phyloP scores from a whole-genome alignment of 2,888 invertebrate genomes.

The Tipula vernalis region DNA sequence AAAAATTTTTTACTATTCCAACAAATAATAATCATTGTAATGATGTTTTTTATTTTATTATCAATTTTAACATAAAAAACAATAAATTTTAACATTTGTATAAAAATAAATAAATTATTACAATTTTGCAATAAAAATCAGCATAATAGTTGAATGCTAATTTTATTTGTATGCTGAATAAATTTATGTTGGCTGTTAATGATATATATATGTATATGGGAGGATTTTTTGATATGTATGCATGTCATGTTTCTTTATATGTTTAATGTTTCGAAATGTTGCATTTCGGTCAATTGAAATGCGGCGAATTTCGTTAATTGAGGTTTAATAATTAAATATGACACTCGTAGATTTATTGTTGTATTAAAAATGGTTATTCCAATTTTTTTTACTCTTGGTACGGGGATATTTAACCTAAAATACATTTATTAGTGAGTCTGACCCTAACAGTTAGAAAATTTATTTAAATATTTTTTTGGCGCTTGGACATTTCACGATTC shows the following conservation, averaged over 20 bases:
- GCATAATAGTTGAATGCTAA: background rate
- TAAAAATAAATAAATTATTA: background rate
- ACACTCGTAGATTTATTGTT: too few relatives aligned
- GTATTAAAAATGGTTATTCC: too few relatives aligned
- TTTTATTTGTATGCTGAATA: background rate
- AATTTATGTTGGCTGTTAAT: background rate
- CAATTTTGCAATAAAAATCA: background rate
- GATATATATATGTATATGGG: background rate
- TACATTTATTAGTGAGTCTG: too few relatives aligned
- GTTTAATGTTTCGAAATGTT: background rate
- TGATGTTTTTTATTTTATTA: background rate
- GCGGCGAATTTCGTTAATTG: too few relatives aligned
- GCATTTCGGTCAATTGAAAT: too few relatives aligned
- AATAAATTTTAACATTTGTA: background rate
- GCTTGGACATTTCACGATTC: too few relatives aligned
- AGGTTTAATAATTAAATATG: too few relatives aligned
- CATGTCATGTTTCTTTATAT: background rate
- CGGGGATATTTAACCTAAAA: too few relatives aligned
- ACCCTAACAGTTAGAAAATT: too few relatives aligned
- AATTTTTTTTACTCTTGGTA: too few relatives aligned
- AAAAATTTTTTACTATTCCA: background rate
- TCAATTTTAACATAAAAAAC: background rate
- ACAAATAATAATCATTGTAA: background rate
- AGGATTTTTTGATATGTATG: background rate
- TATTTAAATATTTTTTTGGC: too few relatives aligned